Evolutionary conservation across 2,888 invertebrate species (phyloP).

Genomic region (Caenorhabditis sinica): DNA sequence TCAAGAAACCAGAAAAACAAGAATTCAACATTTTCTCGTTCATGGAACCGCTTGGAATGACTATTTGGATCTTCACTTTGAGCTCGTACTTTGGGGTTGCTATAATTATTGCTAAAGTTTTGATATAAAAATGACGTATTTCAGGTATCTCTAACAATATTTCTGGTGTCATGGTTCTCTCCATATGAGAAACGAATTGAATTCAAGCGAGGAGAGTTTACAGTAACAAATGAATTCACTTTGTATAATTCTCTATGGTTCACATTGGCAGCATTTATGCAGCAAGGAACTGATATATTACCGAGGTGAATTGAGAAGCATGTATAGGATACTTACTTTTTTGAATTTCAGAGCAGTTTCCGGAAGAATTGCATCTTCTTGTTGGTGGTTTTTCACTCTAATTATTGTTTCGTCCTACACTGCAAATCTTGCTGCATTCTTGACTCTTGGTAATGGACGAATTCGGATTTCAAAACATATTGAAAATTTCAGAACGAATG

Average conservation of each 20-base stretch:
- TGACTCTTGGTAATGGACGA: conserved; percentile 89
- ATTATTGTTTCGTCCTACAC: conserved; percentile 90
- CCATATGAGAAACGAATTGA: conserved; percentile 94
- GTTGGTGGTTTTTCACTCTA: conserved; percentile 99
- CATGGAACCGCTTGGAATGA: conserved; percentile 94
- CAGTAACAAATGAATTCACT: conserved; percentile 90
- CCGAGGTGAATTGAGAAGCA: conserved; percentile 88
- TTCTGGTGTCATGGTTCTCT: conserved; percentile 95
- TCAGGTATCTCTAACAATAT: conserved; percentile 94
- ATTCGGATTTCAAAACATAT: background rate
- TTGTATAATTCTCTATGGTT: conserved; percentile 98
- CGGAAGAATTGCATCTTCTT: conserved; percentile 96
- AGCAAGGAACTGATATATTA: conserved; percentile 97
- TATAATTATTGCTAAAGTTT: background rate
- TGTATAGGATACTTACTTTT: background rate
- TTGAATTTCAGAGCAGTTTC: conserved; percentile 69
- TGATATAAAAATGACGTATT: background rate
- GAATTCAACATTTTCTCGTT: conserved; percentile 97
- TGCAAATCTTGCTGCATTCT: conserved; percentile 97
- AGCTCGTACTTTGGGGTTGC: conserved; percentile 95
- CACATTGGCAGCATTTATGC: conserved; percentile 97
- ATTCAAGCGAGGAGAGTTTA: conserved; percentile 81
- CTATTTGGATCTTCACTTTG: conserved; percentile 91
- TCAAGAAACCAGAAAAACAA: conserved; percentile 86
- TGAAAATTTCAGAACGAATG: conserved; percentile 86